phyloP scores from a whole-genome alignment of 2,113 vertebrate genomes.

The Actenoides lindsayi region DNA sequence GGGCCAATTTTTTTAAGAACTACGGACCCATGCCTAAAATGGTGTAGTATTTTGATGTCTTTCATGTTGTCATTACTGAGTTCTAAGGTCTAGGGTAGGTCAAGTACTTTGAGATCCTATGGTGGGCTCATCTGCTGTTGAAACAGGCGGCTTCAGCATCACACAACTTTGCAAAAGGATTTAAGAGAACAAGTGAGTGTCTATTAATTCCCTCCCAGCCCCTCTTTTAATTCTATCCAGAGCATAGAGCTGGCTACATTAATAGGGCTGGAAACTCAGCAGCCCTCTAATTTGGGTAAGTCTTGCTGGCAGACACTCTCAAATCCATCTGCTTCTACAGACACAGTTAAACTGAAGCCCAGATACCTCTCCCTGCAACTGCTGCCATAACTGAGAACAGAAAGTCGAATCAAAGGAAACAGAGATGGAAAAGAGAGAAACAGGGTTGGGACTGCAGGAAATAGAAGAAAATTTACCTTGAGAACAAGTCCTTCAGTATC shows the following conservation, averaged over 20 bases:
- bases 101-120: neutral
- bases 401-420: neutral
- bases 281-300: neutral
- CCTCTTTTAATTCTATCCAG: neutral
- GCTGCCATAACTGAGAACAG: neutral
- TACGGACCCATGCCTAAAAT: neutral
- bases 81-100: neutral
- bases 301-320: neutral
- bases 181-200: neutral
- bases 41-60: accelerated
- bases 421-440: neutral
- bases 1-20: neutral
- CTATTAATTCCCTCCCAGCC: neutral
- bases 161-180: neutral
- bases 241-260: neutral
- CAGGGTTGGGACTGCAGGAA: neutral
- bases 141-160: neutral
- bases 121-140: accelerated
- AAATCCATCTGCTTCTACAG: neutral
- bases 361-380: neutral
- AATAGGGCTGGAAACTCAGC: neutral
- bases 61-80: neutral
- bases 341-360: neutral
- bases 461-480: neutral
- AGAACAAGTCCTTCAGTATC: neutral